phyloP scores from a whole-genome alignment of 2,797 vertebrate genomes.

The Ptychadena robeensis region DNA sequence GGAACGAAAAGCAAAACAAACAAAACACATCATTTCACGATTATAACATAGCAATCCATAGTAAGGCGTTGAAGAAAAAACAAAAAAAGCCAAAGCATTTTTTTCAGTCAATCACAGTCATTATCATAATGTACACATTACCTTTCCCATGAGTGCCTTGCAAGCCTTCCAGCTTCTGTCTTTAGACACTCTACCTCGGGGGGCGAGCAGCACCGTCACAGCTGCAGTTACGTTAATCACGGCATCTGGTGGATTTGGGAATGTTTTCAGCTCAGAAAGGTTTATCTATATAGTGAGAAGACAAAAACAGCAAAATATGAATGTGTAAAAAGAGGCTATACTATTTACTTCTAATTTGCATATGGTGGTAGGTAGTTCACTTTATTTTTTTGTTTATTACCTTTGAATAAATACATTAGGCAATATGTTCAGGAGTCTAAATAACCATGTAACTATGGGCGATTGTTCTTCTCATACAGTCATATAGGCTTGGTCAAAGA shows the following conservation, averaged over 20 bases:
- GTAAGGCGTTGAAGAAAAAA: neutral
- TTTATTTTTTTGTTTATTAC: too few relatives aligned
- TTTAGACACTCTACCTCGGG: slow-evolving; percentile 78
- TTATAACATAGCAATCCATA: neutral
- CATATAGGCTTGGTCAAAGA: too few relatives aligned
- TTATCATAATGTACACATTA: slow-evolving; percentile 62
- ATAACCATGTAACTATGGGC: too few relatives aligned
- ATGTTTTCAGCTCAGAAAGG: slow-evolving; percentile 86
- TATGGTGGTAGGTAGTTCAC: too few relatives aligned
- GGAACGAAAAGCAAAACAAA: too few relatives aligned
- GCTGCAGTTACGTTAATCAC: slow-evolving; percentile 83
- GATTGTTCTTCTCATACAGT: too few relatives aligned
- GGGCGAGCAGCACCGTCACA: slow-evolving; percentile 83
- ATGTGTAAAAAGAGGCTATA: too few relatives aligned
- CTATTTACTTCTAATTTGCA: too few relatives aligned
- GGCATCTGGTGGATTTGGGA: slow-evolving; percentile 79
- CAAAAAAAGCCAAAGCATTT: too few relatives aligned
- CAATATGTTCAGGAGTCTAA: too few relatives aligned
- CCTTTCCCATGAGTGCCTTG: slow-evolving; percentile 85
- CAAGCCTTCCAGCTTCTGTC: slow-evolving; percentile 84
- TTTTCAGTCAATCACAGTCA: too few relatives aligned
- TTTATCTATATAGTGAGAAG: slow-evolving; percentile 75
- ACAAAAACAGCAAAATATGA: neutral
- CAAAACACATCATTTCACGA: neutral
- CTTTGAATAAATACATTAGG: too few relatives aligned